Conservation (phyloP, 2,888 invertebrate species). For the Phrixothrix hirtus region DNA sequence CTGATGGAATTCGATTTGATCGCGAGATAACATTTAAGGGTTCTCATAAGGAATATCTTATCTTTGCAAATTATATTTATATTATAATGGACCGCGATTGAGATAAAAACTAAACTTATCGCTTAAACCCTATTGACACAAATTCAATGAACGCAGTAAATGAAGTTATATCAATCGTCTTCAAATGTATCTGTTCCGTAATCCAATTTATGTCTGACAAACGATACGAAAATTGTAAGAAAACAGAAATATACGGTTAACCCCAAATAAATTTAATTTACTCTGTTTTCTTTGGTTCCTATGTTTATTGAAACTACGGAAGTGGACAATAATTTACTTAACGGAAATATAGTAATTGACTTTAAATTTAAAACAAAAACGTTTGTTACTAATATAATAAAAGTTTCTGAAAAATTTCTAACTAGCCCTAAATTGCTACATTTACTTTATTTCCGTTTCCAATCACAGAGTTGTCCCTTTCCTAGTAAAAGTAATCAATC, state of each 20-base stretch:
- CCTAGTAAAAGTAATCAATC: slow-evolving; percentile 25
- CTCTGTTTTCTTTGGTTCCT: slow-evolving; percentile 35
- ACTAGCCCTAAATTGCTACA: too few species aligned
- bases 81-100: too few species aligned
- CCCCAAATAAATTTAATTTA: slow-evolving; percentile 40
- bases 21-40: too few species aligned
- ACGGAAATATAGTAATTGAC: slow-evolving; percentile 6
- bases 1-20: neutral
- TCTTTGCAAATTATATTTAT: too few species aligned
- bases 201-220: slow-evolving; percentile 41
- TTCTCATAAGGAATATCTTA: too few species aligned
- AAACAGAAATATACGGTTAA: slow-evolving; percentile 41
- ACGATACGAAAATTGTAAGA: slow-evolving; percentile 45
- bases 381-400: too few species aligned
- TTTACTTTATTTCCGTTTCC: slow-evolving; percentile 12
- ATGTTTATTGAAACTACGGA: slow-evolving; percentile 22
- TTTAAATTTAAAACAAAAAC: too few species aligned
- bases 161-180: slow-evolving; percentile 34
- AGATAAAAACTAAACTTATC: slow-evolving; percentile 14
- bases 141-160: slow-evolving; percentile 32
- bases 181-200: slow-evolving; percentile 37
- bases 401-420: too few species aligned
- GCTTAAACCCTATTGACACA: slow-evolving; percentile 21
- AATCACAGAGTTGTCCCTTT: slow-evolving; percentile 15
- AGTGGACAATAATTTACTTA: slow-evolving; percentile 1